Base-by-base conservation (phyloP, 2,888 invertebrate genomes). In the Torymus auratus region DNA sequence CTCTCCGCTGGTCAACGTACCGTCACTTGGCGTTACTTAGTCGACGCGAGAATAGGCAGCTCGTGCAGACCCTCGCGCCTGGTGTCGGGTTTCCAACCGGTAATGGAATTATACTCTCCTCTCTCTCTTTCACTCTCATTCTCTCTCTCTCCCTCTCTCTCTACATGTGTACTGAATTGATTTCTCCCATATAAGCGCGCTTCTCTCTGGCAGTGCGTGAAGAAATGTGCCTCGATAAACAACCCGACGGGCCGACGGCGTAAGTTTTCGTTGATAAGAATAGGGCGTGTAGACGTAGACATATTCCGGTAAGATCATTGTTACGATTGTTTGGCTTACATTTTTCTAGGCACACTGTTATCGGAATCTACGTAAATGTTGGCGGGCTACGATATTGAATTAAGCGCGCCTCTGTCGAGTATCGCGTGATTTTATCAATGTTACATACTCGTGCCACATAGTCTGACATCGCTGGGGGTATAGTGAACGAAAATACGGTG, bases 31-130 rank as follows among this genome's bases (percentile, higher is more conserved):
- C 69, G 73, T 77, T 73, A 73, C 41, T 68, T 60, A 17, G 62
- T 61, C 60, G 23, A 3, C 60, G 23, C 5, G 70, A 58, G 76
- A 41, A 7, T 41, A 41, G 41, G 41, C 62, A 55, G 14, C 11
- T 15, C 17, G 55, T n/a, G n/a, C n/a, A 65, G 65, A 60, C 74
- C 74, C 69, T 56, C 50, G 64, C 64, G 28, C 28, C 20, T 85
- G 84, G 89, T 85, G 84, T 90, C 86, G 81, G 87, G 86, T 89
- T 90, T 87, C 75, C 88, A 89, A 89, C 89, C 87, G 86, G 88
- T 90, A 90, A 90, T 89, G 84, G 85, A 88, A 90, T 90, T 89
- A 90, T 83, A 85, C 85, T 85, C 83, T 82, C 74, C 77, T 56
- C 53, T 58, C 65, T 67, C 73, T 64, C 53, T 71, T n/a, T n/a